A percentile compares a stretch with the other conserved stretches of the same genome.
phyloP scores from a whole-genome alignment of 2,888 invertebrate genomes.

The Drosophila glabriapex region DNA sequence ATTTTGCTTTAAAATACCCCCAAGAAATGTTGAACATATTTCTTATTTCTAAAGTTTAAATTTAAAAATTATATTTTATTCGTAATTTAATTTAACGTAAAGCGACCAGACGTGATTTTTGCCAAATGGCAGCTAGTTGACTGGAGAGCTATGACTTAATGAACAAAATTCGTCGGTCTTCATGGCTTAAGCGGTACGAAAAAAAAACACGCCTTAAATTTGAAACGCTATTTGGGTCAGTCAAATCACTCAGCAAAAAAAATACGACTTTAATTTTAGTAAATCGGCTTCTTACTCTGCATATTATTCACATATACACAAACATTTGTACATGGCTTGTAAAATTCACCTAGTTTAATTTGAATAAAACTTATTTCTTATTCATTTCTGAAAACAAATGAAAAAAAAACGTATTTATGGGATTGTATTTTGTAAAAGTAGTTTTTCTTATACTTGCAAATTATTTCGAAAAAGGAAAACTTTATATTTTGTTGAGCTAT shows the following conservation, averaged over 20 bases:
- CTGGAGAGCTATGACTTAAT: constrained; percentile 37
- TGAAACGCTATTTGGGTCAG: constrained; percentile 36
- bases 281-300: neutral
- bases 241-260: neutral
- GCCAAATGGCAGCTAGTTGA: constrained; percentile 22
- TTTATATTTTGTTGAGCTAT: neutral
- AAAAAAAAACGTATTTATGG: neutral
- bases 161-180: constrained; percentile 12
- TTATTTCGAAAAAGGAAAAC: neutral
- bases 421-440: neutral
- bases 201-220: constrained; percentile 23
- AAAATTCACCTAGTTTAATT: neutral
- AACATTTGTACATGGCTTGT: neutral
- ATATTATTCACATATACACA: neutral
- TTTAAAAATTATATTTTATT: neutral
- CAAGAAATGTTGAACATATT: neutral
- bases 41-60: neutral
- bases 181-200: constrained; percentile 11
- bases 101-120: constrained; percentile 51
- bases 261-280: neutral
- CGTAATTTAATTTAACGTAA: neutral
- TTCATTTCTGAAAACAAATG: neutral
- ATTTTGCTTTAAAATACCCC: neutral
- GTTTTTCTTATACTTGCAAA: neutral
- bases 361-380: too few species aligned